Base-by-base conservation (phyloP, 2,113 vertebrate species). In the Engraulis encrasicolus region DNA sequence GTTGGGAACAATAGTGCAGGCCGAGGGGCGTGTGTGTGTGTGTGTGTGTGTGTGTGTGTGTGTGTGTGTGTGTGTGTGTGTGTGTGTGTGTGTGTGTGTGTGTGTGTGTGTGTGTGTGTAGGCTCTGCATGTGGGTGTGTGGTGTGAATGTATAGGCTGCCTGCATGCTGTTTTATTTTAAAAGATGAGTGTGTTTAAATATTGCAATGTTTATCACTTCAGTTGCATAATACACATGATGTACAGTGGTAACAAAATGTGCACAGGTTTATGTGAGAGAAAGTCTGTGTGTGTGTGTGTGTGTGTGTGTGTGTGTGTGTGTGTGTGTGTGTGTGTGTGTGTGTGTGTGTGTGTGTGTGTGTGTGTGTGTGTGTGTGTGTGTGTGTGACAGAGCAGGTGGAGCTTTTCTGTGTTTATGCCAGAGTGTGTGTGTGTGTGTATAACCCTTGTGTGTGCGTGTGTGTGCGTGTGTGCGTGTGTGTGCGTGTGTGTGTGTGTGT, bases 371-470 rank as follows among this genome's bases (percentile, higher is more conserved):
- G 49, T 36, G 34, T 15, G 18, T 83, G 50, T 23, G 61, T 66
- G 12, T 58, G 81, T 80, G 61, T 78, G 74, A 45, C 4, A 45
- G 40, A 45, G 40, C n/a, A n/a, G n/a, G n/a, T n/a, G n/a, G n/a
- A n/a, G n/a, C n/a, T n/a, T n/a, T n/a, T n/a, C n/a, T 83, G 50
- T 23, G 61, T 66, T 6, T 58, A 78, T 80, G 61, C 61, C 50
- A 45, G 40, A 45, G 40, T 5, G 40, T 45, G 40, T 45, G 40
- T 45, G 40, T 45, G 3, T 45, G 40, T 45, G 40, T 9, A 45
- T 45, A 9, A 9, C 40, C 3, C 9, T 3, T 45, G 40, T 9
- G 9, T 3, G 40, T 45, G 40, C 9, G 40, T 45, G n/a, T 45
- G 40, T 45, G 40, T n/a, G 40, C 9, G 40, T 45, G n/a, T 45